Base-by-base conservation (phyloP, 1,140 invertebrate species). In the Olivierus martensii region DNA sequence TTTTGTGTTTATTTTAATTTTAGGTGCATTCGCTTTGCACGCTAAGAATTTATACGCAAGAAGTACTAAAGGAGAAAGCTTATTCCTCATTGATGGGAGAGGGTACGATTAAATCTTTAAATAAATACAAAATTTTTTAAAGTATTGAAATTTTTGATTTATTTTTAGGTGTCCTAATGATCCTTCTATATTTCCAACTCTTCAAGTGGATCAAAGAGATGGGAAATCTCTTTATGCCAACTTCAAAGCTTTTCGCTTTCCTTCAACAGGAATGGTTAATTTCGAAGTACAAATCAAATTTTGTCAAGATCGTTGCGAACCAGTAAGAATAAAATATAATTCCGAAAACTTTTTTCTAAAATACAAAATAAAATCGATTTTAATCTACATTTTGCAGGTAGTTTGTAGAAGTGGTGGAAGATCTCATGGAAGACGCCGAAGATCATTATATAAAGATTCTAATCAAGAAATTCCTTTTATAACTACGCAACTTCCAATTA, bases 241-340 rank as follows among this genome's bases (percentile, higher is more conserved):
- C 52, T 75, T 75, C 61, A 73, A 73, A 59, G 73, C 73, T 21
- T 75, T 75, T 61, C 60, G 73, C 12, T 75, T 75, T 60, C 72
- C 73, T 22, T 70, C 72, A 9, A 73, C 73, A 14, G 69, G 73
- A 11, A 67, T 68, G 21, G 71, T 75, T 18, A 73, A 75, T 58
- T 75, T 75, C 57, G 71, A 73, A 21, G 73, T 71, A 11, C 72
- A 72, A n/a, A 69, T 75, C n/a, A 62, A 69, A 39, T 75, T 75
- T 59, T 75, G 73, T 58, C 71, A 72, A 56, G 71, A 75, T 47
- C 56, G 63, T 22, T 75, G 73, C 56, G 67, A 70, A 57, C 70
- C 70, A 51, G 70, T 75, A 49, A 18, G 43, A 9, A n/a, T n/a
- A n/a, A n/a, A 1, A n/a, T 46, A 18, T 42, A 14, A 14, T 19